Conservation (phyloP, 1,140 invertebrate species). For the Anastrepha obliqua region DNA sequence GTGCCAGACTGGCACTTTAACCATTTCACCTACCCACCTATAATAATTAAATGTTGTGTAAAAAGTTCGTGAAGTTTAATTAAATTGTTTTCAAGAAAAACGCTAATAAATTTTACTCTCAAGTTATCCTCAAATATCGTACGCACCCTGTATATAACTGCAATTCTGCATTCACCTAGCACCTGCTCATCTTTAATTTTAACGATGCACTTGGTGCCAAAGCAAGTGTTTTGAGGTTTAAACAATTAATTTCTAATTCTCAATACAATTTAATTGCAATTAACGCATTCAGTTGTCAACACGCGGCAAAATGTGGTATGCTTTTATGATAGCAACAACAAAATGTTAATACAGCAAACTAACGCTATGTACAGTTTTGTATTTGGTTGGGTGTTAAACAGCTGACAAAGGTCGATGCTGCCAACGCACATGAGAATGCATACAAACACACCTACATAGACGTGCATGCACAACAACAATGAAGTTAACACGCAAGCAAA, state of each 20-base stretch:
- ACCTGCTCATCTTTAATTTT: no score
- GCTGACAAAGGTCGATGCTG: not conserved
- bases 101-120: no score
- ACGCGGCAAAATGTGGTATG: not conserved
- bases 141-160: no score
- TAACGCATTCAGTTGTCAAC: not conserved
- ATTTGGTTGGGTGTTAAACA: not conserved
- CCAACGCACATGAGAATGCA: not conserved
- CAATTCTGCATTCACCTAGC: no score
- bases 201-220: not conserved
- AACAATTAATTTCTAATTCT: slow-evolving; percentile 42
- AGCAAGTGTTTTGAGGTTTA: slow-evolving; percentile 39
- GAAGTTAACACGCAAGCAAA: not conserved
- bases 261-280: slow-evolving; percentile 43
- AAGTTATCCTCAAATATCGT: no score
- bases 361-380: not conserved
- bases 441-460: not conserved
- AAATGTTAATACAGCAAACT: not conserved
- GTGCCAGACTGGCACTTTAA: no score
- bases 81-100: no score
- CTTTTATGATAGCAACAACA: not conserved
- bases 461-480: not conserved
- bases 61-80: no score
- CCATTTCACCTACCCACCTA: no score
- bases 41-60: no score